These are phyloP conservation scores for Tylochromis polylepis DNA, from an alignment of 2,113 vertebrate genomes.

Conservation along the genomic window DNA sequence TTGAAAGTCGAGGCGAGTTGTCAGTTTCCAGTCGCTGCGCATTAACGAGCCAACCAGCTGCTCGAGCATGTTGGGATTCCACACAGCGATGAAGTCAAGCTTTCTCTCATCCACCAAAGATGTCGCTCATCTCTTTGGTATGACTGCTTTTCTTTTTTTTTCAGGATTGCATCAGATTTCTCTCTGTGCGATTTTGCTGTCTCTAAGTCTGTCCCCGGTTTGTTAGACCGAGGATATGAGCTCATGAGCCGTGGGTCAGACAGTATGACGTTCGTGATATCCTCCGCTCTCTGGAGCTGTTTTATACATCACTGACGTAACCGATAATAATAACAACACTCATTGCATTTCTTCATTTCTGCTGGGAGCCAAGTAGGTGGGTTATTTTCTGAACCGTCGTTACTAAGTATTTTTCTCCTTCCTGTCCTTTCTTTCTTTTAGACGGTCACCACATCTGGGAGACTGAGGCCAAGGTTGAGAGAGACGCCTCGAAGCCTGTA, in stretches of 20 bases:
- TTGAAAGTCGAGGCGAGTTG: neutral
- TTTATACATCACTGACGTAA: conserved; percentile 43
- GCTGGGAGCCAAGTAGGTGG: conserved; percentile 1
- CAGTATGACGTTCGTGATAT: conserved; percentile 26
- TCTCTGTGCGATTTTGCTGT: neutral
- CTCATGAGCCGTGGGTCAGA: conserved; percentile 37
- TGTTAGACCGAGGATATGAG: conserved; percentile 56
- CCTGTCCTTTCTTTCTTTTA: conserved; percentile 62
- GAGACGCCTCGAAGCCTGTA: conserved; percentile 88
- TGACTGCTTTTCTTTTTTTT: conserved; percentile 9
- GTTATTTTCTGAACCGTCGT: neutral
- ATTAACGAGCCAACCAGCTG: conserved; percentile 60
- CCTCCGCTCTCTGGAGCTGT: neutral
- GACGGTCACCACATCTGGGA: conserved; percentile 98
- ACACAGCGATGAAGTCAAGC: conserved; percentile 52
- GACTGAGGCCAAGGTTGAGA: conserved; percentile 90
- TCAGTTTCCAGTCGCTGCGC: conserved; percentile 38
- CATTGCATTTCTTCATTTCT: conserved; percentile 13
- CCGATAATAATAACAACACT: conserved; percentile 28
- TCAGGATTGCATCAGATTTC: conserved; percentile 57
- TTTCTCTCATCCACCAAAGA: conserved; percentile 45
- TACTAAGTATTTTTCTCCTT: neutral
- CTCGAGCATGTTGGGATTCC: conserved; percentile 57
- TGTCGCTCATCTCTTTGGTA: conserved; percentile 57
- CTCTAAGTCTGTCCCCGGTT: neutral